A percentile compares a stretch with the other conserved stretches of the same genome.
phyloP scores from a whole-genome alignment of 53 echinoderm and acorn worm genomes.

The Mesocentrotus franciscanus region DNA sequence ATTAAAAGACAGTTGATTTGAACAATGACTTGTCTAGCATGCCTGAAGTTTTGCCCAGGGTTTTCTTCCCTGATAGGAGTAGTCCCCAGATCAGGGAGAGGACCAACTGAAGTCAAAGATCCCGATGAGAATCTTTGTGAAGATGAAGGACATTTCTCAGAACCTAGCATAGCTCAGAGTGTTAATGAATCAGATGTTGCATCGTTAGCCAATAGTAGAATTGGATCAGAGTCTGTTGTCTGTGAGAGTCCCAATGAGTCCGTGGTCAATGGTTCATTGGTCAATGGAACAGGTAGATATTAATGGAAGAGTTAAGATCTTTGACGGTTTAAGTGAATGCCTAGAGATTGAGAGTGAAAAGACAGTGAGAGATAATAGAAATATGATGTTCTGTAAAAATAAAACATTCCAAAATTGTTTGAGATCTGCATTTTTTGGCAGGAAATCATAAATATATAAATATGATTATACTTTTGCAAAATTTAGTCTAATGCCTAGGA shows the following conservation, averaged over 20 bases:
- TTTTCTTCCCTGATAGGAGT: constrained; percentile 24
- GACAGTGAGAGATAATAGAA: too few species aligned
- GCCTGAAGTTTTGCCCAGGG: constrained; percentile 60
- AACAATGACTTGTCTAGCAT: constrained; percentile 35
- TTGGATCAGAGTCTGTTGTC: neutral
- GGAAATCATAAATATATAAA: too few species aligned
- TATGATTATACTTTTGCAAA: too few species aligned
- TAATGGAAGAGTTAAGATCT: too few species aligned
- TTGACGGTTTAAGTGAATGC: too few species aligned
- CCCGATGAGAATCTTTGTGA: neutral
- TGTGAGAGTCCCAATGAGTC: neutral
- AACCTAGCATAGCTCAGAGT: neutral
- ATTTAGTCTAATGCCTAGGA: too few species aligned
- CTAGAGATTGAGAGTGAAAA: too few species aligned
- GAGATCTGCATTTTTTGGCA: too few species aligned
- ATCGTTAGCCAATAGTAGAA: neutral
- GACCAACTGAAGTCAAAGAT: neutral
- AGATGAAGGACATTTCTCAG: neutral
- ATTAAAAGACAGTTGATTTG: neutral
- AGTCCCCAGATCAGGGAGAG: neutral
- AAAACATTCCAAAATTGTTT: too few species aligned
- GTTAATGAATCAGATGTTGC: constrained; percentile 1
- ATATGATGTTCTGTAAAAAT: too few species aligned
- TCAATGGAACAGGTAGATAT: neutral
- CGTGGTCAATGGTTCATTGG: neutral